Evolutionary conservation across 2,113 vertebrate genomes (phyloP).

Genomic region (Tragelaphus strepsiceros): DNA sequence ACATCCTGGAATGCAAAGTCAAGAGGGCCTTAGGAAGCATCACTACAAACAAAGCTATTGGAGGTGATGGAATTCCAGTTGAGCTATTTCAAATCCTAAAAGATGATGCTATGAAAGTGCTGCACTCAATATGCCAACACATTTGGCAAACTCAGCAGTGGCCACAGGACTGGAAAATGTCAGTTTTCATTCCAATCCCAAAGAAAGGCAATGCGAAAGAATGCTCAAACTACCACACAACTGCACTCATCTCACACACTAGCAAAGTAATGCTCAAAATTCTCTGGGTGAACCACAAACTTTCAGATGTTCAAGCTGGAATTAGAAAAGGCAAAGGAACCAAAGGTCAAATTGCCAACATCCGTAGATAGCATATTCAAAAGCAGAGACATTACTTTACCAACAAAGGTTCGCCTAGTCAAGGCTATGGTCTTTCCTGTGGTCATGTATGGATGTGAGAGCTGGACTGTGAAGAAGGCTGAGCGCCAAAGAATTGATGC

Average conservation of each 20-base stretch:
- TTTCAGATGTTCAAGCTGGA: background rate
- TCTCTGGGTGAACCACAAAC: fast-evolving
- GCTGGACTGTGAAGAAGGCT: too few relatives aligned
- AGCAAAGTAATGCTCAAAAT: background rate
- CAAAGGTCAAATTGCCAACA: background rate
- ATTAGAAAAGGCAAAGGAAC: background rate
- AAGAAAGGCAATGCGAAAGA: background rate
- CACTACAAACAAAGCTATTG: background rate
- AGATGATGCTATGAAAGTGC: background rate
- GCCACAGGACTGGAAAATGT: background rate
- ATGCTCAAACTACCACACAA: background rate
- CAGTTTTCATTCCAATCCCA: background rate
- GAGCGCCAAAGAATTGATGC: too few relatives aligned
- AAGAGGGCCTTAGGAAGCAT: background rate
- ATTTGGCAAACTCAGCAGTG: background rate
- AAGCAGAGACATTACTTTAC: too few relatives aligned
- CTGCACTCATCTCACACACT: fast-evolving
- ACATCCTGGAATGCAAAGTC: background rate
- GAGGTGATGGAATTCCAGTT: background rate
- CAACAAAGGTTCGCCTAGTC: too few relatives aligned
- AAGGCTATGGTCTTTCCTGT: too few relatives aligned
- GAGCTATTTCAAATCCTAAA: background rate
- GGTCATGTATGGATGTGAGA: too few relatives aligned
- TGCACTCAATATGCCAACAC: background rate
- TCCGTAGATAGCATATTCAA: too few relatives aligned